Evolutionary conservation across 2,113 vertebrate species (phyloP).

Genomic region (Albula goreensis): DNA sequence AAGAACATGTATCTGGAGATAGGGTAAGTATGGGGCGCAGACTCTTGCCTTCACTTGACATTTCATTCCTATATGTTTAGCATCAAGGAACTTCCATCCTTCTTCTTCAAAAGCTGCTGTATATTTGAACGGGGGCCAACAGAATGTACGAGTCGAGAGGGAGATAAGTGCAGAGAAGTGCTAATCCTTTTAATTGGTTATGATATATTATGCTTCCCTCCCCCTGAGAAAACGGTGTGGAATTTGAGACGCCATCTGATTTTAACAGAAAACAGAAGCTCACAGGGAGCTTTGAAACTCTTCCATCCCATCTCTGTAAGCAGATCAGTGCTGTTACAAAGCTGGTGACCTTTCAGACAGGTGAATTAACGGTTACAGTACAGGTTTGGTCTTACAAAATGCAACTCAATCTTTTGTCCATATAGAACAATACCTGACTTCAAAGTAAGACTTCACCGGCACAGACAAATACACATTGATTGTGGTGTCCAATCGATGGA

Average conservation of each 20-base stretch:
- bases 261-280: not conserved
- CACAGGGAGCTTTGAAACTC: not conserved
- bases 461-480: not conserved
- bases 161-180: not conserved
- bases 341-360: slow-evolving; percentile 1
- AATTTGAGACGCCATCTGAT: not conserved
- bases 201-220: slow-evolving; percentile 9
- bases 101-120: not conserved
- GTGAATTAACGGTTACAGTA: not conserved
- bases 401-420: not conserved
- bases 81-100: not conserved
- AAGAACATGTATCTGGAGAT: no score
- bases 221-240: slow-evolving; percentile 1
- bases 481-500: no score
- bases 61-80: not conserved
- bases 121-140: slow-evolving; percentile 5
- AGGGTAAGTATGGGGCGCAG: no score
- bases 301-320: not conserved
- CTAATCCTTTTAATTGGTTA: slow-evolving; percentile 25
- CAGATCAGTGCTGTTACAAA: not conserved
- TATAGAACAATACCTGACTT: not conserved
- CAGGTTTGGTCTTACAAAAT: not conserved
- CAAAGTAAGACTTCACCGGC: not conserved
- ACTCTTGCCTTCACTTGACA: not conserved
- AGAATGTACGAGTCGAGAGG: not conserved